Evolutionary conservation across 2,888 invertebrate species (phyloP).

Genomic region (Agrochola litura): DNA sequence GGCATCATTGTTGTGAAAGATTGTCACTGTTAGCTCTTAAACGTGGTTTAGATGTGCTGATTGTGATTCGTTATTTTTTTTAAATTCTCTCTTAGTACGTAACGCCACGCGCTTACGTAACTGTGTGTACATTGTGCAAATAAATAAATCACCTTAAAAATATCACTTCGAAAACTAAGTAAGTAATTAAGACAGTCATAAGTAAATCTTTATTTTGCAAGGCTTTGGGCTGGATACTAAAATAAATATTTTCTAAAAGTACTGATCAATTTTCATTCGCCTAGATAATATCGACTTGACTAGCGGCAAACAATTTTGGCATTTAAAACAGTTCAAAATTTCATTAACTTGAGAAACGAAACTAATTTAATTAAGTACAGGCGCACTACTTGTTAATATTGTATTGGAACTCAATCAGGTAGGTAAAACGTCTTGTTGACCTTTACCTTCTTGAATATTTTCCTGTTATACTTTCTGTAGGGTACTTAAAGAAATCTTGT

Average conservation of each 20-base stretch:
- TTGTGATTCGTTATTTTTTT: background rate
- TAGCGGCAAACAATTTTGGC: conserved; percentile 1
- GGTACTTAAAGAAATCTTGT: background rate
- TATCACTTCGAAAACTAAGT: no score
- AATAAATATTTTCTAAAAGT: background rate
- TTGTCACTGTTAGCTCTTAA: background rate
- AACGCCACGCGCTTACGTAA: background rate
- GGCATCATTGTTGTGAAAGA: background rate
- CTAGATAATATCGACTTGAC: background rate
- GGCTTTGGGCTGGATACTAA: background rate
- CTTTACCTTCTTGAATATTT: conserved; percentile 8
- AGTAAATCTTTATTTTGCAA: background rate
- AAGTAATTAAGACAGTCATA: background rate
- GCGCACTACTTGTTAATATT: conserved; percentile 2
- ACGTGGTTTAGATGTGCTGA: no score
- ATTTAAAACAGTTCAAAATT: conserved; percentile 37
- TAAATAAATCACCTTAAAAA: no score
- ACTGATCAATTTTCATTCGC: background rate
- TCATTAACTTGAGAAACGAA: conserved; percentile 27
- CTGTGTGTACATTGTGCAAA: background rate
- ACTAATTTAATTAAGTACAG: conserved; percentile 33
- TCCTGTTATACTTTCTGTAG: no score
- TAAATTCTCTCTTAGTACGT: background rate
- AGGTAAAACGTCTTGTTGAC: conserved; percentile 18
- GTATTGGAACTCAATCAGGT: conserved; percentile 2